Base-by-base conservation (phyloP, 2,888 invertebrate species). In the Parapristionchus giblindavisi region DNA sequence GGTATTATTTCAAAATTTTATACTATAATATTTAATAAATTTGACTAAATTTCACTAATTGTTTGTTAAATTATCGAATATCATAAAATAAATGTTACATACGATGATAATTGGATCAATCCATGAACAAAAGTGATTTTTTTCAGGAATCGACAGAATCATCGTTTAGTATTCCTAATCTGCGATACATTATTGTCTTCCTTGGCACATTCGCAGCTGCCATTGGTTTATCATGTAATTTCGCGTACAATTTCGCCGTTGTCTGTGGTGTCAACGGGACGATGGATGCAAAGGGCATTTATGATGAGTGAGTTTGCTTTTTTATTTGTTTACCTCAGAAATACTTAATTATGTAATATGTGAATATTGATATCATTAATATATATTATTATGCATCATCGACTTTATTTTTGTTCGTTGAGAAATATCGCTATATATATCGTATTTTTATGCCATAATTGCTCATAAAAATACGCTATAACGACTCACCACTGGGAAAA, bases 241-340 rank as follows among this genome's bases (percentile, higher is more conserved):
- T 76, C 43, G 76, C 74, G 1, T 76, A 71, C 51, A 76, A 74
- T 36, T 76, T 76, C 29, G 76, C 76, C 0, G 66, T 74, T 14
- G 74, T 76, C 36, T 76, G 76, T 38, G 40, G 54, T 21, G 65
- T 66, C n/a, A 74, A 76, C 21, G 5, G 29, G 24, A n/a, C 74
- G 21, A 51, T 65, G 54, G 52, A 61, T 40, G 29, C 40, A 32
- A 43, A 32, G 29, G 58, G 56, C 2, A n/a, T 48, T 32, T 74
- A 68, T 24, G 76, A 72, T 43, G 27, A 34, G 52, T 71, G 34
- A 66, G 65, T 24, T 1, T 6, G 2, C 2, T 43, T 29, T 43
- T 60, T 36, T n/a, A 14, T 14, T 63, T 63, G 63, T 36, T 48
- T 48, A 48, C 21, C 21, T 14, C 48, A 48, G 11, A 48, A 48